A percentile compares a stretch with the other conserved stretches of the same genome.
phyloP scores from a whole-genome alignment of 1,140 invertebrate species.

The Odontomachus brunneus region DNA sequence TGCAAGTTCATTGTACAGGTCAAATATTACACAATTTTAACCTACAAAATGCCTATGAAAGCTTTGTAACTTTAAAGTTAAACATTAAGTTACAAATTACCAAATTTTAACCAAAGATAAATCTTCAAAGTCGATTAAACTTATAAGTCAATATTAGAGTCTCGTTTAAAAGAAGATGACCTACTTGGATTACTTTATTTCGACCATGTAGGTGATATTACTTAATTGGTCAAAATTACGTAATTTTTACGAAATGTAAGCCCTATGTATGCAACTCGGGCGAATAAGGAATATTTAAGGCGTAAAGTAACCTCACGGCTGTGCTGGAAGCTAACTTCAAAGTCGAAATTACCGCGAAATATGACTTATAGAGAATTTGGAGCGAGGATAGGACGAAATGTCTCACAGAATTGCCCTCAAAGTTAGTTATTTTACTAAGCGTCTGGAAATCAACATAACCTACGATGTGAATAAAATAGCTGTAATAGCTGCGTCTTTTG shows the following conservation, averaged over 20 bases:
- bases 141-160: constrained; percentile 1
- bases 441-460: no score
- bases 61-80: background rate
- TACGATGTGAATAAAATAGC: no score
- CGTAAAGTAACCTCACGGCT: background rate
- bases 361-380: background rate
- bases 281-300: background rate
- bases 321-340: background rate
- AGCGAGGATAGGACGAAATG: background rate
- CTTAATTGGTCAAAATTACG: constrained; percentile 2
- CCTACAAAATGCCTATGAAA: no score
- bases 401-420: background rate
- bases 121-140: background rate
- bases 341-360: constrained; percentile 7
- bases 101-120: background rate
- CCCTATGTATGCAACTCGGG: background rate
- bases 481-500: no score
- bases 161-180: background rate
- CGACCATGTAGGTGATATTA: background rate
- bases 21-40: no score
- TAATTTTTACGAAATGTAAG: constrained; percentile 6
- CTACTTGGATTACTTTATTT: background rate
- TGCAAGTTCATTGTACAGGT: no score
- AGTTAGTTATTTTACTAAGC: constrained; percentile 3
- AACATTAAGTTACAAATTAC: background rate